Evolutionary conservation across 2,888 invertebrate genomes (phyloP).

Genomic region (Callyntrura sp.): DNA sequence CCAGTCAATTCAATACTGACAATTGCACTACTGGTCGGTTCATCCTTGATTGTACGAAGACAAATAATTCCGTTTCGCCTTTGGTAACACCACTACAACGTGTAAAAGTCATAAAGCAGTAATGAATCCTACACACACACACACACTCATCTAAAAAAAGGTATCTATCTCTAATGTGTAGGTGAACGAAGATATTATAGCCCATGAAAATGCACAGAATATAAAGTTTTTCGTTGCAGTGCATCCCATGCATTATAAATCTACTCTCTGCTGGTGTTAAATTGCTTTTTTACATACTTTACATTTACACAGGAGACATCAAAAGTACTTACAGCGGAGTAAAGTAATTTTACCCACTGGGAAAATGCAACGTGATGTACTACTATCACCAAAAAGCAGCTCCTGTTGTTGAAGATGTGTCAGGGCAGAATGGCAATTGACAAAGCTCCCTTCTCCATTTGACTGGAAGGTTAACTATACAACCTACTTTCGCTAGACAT

Average conservation of each 20-base stretch:
- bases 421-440: too few relatives aligned
- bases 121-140: neutral
- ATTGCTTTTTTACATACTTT: constrained; percentile 42
- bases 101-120: too few relatives aligned
- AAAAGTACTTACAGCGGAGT: constrained; percentile 52
- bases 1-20: neutral
- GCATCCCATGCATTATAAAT: neutral
- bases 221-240: neutral
- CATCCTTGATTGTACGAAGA: too few relatives aligned
- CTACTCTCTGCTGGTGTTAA: constrained; percentile 30
- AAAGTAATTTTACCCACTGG: constrained; percentile 70
- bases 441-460: too few relatives aligned
- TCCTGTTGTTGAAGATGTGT: too few relatives aligned
- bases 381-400: neutral
- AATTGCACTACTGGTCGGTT: neutral
- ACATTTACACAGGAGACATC: constrained; percentile 56
- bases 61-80: too few relatives aligned
- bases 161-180: neutral
- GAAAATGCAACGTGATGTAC: constrained; percentile 66
- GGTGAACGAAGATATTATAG: neutral
- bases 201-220: neutral
- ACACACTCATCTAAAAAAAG: neutral
- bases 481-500: too few relatives aligned
- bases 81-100: too few relatives aligned
- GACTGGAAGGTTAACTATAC: too few relatives aligned